Evolutionary conservation across 2,113 vertebrate species (phyloP).

Genomic region (Saccopteryx bilineata): DNA sequence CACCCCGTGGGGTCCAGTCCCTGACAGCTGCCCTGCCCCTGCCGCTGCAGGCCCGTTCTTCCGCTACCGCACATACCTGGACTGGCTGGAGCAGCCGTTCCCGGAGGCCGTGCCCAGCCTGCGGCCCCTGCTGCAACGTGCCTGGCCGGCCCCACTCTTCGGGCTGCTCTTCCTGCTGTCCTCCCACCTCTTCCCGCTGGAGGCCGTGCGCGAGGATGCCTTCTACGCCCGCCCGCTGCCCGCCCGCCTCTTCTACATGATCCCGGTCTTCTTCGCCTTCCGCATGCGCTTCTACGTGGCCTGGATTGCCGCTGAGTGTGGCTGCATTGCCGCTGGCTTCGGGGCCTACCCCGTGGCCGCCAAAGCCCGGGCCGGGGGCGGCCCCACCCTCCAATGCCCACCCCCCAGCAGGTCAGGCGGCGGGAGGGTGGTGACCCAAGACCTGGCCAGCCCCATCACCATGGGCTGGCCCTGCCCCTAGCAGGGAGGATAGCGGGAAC

Average conservation of each 20-base stretch:
- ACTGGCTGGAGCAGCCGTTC: constrained; percentile 92
- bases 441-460: constrained; percentile 58
- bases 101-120: constrained; percentile 89
- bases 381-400: constrained; percentile 91
- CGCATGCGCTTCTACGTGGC: constrained; percentile 96
- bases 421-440: constrained; percentile 75
- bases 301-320: constrained; percentile 93
- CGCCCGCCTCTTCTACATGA: constrained; percentile 94
- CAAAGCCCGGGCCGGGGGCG: constrained; percentile 91
- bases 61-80: constrained; percentile 92
- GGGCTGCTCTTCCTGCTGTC: constrained; percentile 90
- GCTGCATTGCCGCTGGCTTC: constrained; percentile 93
- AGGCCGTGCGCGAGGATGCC: constrained; percentile 90
- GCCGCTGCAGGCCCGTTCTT: constrained; percentile 92
- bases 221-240: constrained; percentile 90
- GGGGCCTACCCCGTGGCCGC: constrained; percentile 94
- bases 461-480: constrained; percentile 72
- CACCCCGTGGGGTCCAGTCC: rapidly evolving
- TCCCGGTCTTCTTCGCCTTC: constrained; percentile 93
- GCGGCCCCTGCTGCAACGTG: constrained; percentile 89
- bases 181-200: constrained; percentile 91
- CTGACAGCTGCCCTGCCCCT: background rate
- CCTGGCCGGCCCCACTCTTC: constrained; percentile 91
- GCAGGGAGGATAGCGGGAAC: constrained; percentile 55
- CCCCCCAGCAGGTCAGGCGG: constrained; percentile 83